Evolutionary conservation across 2,888 invertebrate genomes (phyloP).

Genomic region (Barypeithes pellucidus): DNA sequence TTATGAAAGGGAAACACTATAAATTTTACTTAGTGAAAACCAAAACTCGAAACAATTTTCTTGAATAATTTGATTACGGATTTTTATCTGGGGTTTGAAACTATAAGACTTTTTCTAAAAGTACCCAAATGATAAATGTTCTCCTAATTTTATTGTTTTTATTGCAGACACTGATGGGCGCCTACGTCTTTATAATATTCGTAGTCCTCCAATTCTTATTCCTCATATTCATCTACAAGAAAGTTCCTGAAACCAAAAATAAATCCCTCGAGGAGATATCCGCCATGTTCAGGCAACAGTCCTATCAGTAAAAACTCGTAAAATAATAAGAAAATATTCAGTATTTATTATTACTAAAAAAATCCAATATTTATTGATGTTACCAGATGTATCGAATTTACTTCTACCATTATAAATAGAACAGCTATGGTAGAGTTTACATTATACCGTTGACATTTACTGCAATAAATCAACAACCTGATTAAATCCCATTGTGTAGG

Average conservation of each 20-base stretch:
- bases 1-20: too few species aligned
- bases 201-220: slow-evolving; percentile 81
- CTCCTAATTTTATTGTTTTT: slow-evolving; percentile 41
- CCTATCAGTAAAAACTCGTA: slow-evolving; percentile 72
- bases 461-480: too few species aligned
- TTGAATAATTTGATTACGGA: too few species aligned
- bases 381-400: slow-evolving; percentile 24
- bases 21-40: too few species aligned
- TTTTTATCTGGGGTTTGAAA: too few species aligned
- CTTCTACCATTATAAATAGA: slow-evolving; percentile 9
- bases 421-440: slow-evolving; percentile 4
- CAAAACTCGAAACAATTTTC: too few species aligned
- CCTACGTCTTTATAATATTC: slow-evolving; percentile 88
- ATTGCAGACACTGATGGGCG: slow-evolving; percentile 74
- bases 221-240: slow-evolving; percentile 85
- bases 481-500: too few species aligned
- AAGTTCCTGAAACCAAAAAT: slow-evolving; percentile 93
- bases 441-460: too few species aligned
- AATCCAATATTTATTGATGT: slow-evolving; percentile 28
- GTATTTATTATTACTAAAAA: slow-evolving; percentile 34
- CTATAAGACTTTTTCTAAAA: too few species aligned
- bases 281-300: slow-evolving; percentile 84
- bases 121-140: too few species aligned
- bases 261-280: slow-evolving; percentile 89
- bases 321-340: slow-evolving; percentile 6